Base-by-base conservation (phyloP, 1,140 invertebrate species). In the Lordiphosa stackelbergi region DNA sequence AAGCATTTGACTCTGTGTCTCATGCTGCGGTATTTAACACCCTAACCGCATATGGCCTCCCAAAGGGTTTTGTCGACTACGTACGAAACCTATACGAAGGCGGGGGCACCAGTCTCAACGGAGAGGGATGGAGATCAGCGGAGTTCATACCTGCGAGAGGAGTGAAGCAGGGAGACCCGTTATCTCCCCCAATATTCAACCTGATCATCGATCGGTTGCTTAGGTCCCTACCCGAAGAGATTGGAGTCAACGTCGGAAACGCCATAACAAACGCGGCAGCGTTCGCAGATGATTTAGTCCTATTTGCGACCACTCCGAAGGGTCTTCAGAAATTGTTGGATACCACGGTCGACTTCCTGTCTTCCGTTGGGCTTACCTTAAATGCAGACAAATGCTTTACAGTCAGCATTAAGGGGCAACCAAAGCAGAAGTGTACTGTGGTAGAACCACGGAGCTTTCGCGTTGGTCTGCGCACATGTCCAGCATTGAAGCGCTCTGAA, bases 151-250 rank as follows among this genome's bases (percentile, higher is more conserved):
- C 51, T 31, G 52, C 46, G 0, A 42, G 48, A 53, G 61, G 47
- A 5, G 61, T 58, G 1, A 64, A 53, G 37, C 55, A 58, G 48
- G 48, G 61, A 28, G 48, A 58, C 19, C 54, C 41, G n/a, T 4
- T 58, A n/a, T 52, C 46, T 19, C 36, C 41, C 6, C 22, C 51
- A 13, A 9, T 58, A 56, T 63, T 63, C 22, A 63, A 63, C 8
- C 5, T 62, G 34, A 10, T 56, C 47, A 56, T 62, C 0, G 40
- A 56, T 28, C 28, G 38, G 52, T 55, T 61, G 31, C 59, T 61
- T 46, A 54, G 45, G 43, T 31, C 43, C 10, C 22, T 56, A 2
- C 48, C 54, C 10, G 22, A 22, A 0, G 48, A 63, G 16, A 56
- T 58, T 12, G 56, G 47, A 40, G 36, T 12, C 31, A 37, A 51